These are phyloP conservation scores for Lepas anatifera DNA, from an alignment of 2,888 invertebrate species.

Conservation along the genomic window DNA sequence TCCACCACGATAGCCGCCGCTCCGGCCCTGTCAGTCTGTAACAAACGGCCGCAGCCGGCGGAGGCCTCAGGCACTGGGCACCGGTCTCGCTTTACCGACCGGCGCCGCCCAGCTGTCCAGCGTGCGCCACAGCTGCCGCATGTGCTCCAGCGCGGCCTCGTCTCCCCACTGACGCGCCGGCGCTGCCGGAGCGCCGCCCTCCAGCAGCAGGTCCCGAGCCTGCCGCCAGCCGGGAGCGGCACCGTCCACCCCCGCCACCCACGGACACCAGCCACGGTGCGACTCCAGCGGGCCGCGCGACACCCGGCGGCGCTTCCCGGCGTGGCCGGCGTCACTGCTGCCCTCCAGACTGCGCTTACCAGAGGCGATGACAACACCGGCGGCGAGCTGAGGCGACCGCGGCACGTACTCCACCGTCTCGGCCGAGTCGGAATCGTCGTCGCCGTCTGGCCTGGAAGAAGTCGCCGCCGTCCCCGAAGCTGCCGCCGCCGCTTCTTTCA, in stretches of 20 bases:
- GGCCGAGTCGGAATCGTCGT: neutral
- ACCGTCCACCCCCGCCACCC: neutral
- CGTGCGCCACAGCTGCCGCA: neutral
- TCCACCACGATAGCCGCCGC: too few species aligned
- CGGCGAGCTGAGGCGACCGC: neutral
- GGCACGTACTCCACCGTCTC: neutral
- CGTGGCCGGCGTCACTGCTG: too few species aligned
- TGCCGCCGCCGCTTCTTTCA: too few species aligned
- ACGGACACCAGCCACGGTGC: neutral
- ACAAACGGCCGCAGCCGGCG: too few species aligned
- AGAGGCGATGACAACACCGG: too few species aligned
- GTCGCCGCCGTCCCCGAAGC: neutral
- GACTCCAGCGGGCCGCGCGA: neutral
- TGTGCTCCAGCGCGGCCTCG: neutral
- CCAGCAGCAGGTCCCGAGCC: neutral
- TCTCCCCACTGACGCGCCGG: neutral
- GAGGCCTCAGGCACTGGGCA: too few species aligned
- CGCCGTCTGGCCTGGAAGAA: neutral
- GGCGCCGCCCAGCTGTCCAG: neutral
- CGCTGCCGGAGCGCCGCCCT: neutral
- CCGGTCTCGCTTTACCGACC: too few species aligned
- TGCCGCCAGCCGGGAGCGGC: neutral
- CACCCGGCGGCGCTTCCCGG: neutral
- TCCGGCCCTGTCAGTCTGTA: too few species aligned
- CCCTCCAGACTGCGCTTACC: too few species aligned